Base-by-base conservation (phyloP, 2,888 invertebrate genomes). In the Trichogramma dendrolimi region DNA sequence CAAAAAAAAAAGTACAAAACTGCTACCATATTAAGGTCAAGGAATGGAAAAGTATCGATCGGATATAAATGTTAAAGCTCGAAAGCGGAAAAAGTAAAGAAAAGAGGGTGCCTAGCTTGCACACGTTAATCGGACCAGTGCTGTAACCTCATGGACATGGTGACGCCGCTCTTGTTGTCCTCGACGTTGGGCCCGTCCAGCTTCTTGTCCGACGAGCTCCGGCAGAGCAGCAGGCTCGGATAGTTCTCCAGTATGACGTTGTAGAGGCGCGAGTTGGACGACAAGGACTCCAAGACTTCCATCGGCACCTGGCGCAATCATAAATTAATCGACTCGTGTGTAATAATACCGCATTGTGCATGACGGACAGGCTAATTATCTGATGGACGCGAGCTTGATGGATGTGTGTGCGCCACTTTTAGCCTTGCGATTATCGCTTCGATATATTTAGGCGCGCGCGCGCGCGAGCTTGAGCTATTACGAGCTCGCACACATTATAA, bases 161-260 rank as follows among this genome's bases (percentile, higher is more conserved):
- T 86, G 14, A 87, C 82, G 8, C 85, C 83, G 11, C 81, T 78
- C 67, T 86, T 83, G 10, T 79, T 78, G 65, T 77, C 75, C 49
- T 78, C 77, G 8, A 69, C 68, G 8, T 67, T 69, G 14, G 75
- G 72, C 43, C 80, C 80, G 6, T 78, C 74, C 2, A 88, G 73
- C 66, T 85, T 85, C 58, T 85, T 85, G 68, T 87, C 88, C 0
- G 88, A 88, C 56, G 82, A 81, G 71, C 87, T 86, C 71, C 86
- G 81, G 67, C 87, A 82, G 49, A 85, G 80, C 60, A 90, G 74
- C 46, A 90, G 75, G 59, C 86, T 86, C 5, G 90, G 90, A 74
- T 90, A 89, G 72, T 89, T 89, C 73, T 88, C 87, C 67, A 90
- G 77, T 62, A 90, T 86, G 8, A 89, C 85, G 65, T 86, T 87